Evolutionary conservation across 2,888 invertebrate genomes (phyloP).

Genomic region (Aromia moschata): DNA sequence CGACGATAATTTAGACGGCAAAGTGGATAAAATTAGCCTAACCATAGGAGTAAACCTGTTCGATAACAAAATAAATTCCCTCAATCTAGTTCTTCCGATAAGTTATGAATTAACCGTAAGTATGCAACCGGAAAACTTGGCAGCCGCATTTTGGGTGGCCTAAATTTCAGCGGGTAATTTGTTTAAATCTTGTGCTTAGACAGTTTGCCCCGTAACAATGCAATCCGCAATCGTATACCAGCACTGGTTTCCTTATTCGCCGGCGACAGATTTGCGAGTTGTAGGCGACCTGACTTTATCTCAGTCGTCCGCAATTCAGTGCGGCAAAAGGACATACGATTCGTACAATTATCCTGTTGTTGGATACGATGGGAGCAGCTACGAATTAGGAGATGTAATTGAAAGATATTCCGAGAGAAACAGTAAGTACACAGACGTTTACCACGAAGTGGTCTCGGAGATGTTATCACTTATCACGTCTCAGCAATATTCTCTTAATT

Average conservation of each 20-base stretch:
- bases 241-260: constrained; percentile 60
- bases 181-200: constrained; percentile 58
- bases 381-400: constrained; percentile 66
- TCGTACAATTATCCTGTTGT: constrained; percentile 69
- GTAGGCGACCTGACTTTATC: constrained; percentile 64
- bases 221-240: constrained; percentile 65
- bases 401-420: constrained; percentile 69
- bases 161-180: neutral
- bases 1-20: constrained; percentile 72
- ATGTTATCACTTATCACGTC: too few species aligned
- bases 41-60: constrained; percentile 67
- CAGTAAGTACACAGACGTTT: constrained; percentile 64
- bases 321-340: constrained; percentile 65
- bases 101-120: constrained; percentile 73
- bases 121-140: constrained; percentile 32
- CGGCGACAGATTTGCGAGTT: constrained; percentile 59
- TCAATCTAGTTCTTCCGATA: constrained; percentile 68
- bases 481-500: too few species aligned
- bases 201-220: constrained; percentile 68
- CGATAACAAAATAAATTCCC: constrained; percentile 65
- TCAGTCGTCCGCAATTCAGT: constrained; percentile 65
- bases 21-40: constrained; percentile 70
- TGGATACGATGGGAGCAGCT: constrained; percentile 61
- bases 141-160: too few species aligned
- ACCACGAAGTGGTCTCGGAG: too few species aligned